Base-by-base conservation (phyloP, 2,888 invertebrate genomes). In the Nomada goodeniana region DNA sequence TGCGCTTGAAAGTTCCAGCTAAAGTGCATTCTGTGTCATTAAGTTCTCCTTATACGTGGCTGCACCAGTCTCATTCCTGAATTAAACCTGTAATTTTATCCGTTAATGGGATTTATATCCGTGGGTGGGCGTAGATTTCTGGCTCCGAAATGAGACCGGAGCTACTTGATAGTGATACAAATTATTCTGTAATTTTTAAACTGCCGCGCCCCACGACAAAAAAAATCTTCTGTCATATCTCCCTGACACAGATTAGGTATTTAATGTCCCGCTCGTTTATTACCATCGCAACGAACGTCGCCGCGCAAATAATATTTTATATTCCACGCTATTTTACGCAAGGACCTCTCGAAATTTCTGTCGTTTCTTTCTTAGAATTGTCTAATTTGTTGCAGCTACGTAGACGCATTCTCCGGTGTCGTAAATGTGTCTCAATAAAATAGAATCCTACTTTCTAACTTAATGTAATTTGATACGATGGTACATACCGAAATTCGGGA, bases 61-160 rank as follows among this genome's bases (percentile, higher is more conserved):
- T 42, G 20, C 50, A 67, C 61, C 55, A 29, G 67, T 52, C 67
- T 67, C 20, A 78, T 67, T 57, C 26, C 20, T 9, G 80, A 78
- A 78, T 78, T 71, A 67, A 78, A 71, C 65, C 20, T 50, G 65
- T 67, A 78, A 78, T 78, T 80, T 72, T 55, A 55, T n/a, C 18
- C 29, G 60, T 80, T 80, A 80, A 78, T 78, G 61, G 50, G 70
- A 78, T 80, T 80, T 67, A 61, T 65, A 67, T 72, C 42, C 55
- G 42, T 10, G 18, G 18, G 7, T 23, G 61, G 42, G 18, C 7
- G 20, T 42, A 42, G 67, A 63, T 65, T 67, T 50, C 65, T 15
- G 15, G 26, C 44, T 50, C 60, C 26, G 79, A 61, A 71, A 71
- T 50, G 55, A 61, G 78, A 71, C 50, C 59, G 44, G 47, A 53